Percentiles rank a stretch among this genome's conserved stretches.
Evolutionary conservation across 2,797 vertebrate genomes (phyloP).

Genomic region (Ibycter americanus): DNA sequence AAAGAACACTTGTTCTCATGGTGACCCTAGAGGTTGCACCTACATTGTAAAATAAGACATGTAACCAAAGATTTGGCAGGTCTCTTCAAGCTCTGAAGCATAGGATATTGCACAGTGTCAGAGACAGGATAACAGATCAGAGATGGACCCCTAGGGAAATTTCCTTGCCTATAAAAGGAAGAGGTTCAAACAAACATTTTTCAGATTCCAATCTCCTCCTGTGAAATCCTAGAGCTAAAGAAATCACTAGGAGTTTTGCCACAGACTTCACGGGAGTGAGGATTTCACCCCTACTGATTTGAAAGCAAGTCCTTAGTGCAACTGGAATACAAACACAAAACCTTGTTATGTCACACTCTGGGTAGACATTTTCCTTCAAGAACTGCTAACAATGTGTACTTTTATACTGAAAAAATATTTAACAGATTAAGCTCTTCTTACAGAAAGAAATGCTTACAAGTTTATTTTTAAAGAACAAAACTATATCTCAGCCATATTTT

Average conservation of each 20-base stretch:
- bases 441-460: not conserved
- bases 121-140: slow-evolving; percentile 48
- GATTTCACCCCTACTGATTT: slow-evolving; percentile 62
- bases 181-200: slow-evolving; percentile 70
- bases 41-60: not conserved
- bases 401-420: slow-evolving; percentile 44
- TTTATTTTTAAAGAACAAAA: slow-evolving; percentile 51
- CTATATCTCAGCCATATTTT: not conserved
- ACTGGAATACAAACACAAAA: slow-evolving; percentile 37
- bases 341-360: slow-evolving; percentile 27
- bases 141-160: slow-evolving; percentile 61
- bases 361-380: slow-evolving; percentile 40
- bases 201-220: slow-evolving; percentile 63
- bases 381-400: slow-evolving; percentile 6
- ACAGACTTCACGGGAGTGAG: slow-evolving; percentile 50
- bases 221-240: slow-evolving; percentile 60
- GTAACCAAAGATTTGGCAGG: slow-evolving; percentile 7
- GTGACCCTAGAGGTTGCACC: not conserved
- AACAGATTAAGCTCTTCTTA: slow-evolving; percentile 35
- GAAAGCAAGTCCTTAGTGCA: slow-evolving; percentile 41
- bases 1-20: not conserved
- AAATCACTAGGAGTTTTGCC: slow-evolving; percentile 59
- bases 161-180: slow-evolving; percentile 61
- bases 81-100: slow-evolving; percentile 32
- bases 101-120: slow-evolving; percentile 40